Percentiles rank a stretch among this genome's conserved stretches.
These are phyloP conservation scores for Trissoscelio sp. DNA, from an alignment of 2,888 invertebrate species.

Conservation along the genomic window DNA sequence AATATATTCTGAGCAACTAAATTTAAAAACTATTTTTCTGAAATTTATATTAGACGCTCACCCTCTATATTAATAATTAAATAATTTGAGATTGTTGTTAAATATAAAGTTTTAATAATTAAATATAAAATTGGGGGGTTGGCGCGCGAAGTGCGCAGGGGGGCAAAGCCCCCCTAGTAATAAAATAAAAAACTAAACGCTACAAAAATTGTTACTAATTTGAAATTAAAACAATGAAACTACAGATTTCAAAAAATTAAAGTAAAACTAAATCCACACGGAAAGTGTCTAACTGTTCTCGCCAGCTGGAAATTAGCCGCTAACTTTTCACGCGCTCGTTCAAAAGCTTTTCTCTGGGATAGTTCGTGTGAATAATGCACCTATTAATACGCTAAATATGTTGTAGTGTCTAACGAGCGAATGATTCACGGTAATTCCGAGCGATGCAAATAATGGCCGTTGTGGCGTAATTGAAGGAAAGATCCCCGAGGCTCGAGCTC, in stretches of 20 bases:
- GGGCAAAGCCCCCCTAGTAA: no score
- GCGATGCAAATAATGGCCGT: slow-evolving; percentile 34
- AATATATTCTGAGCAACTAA: no score
- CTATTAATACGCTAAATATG: slow-evolving; percentile 23
- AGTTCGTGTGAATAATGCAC: slow-evolving; percentile 24
- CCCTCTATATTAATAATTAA: no score
- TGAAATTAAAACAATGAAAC: no score
- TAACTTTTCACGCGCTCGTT: slow-evolving; percentile 22
- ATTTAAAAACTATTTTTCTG: no score
- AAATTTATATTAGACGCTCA: no score
- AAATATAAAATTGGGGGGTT: no score
- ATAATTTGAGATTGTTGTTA: no score
- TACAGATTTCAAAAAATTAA: not conserved
- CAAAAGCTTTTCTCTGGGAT: slow-evolving; percentile 16
- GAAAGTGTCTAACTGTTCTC: not conserved
- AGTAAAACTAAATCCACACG: not conserved
- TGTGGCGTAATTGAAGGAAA: slow-evolving; percentile 41
- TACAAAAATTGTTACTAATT: no score
- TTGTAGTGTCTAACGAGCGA: slow-evolving; percentile 25
- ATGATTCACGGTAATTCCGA: slow-evolving; percentile 18
- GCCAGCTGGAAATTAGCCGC: not conserved
- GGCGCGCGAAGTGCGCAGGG: no score
- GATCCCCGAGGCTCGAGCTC: slow-evolving; percentile 52
- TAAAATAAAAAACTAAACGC: no score
- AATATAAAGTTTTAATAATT: no score